Evolutionary conservation across 2,888 invertebrate genomes (phyloP).

Genomic region (Cryptophagus acutangulus): DNA sequence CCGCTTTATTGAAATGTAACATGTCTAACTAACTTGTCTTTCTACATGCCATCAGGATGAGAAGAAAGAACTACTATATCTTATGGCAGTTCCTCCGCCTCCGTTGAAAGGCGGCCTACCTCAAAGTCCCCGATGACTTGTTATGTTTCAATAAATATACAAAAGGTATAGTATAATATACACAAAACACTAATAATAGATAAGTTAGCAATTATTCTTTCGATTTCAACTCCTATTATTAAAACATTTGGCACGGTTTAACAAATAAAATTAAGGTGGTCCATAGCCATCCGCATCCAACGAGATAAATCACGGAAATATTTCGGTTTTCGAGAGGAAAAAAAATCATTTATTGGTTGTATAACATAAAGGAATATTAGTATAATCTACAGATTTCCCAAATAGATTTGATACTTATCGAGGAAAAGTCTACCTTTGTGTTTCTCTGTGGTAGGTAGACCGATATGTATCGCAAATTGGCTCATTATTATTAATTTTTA

Average conservation of each 20-base stretch:
- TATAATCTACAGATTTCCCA: too few species aligned
- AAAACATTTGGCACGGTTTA: too few species aligned
- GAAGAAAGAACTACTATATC: conserved; percentile 17
- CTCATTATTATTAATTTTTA: conserved; percentile 1
- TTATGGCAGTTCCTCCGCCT: conserved; percentile 22
- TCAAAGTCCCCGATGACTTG: conserved; percentile 25
- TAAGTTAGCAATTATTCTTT: too few species aligned
- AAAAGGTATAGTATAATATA: conserved; percentile 1
- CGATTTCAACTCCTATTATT: too few species aligned
- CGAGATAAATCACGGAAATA: too few species aligned
- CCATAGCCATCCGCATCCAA: too few species aligned
- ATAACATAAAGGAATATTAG: too few species aligned
- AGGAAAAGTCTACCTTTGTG: too few species aligned
- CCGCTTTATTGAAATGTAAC: conserved; percentile 30
- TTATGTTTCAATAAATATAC: conserved; percentile 19
- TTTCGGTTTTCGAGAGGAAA: too few species aligned
- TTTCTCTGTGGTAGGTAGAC: conserved; percentile 2
- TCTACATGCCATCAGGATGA: not conserved
- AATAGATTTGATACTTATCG: not conserved
- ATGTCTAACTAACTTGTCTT: conserved; percentile 24
- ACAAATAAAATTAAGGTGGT: too few species aligned
- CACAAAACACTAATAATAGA: too few species aligned
- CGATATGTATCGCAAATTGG: conserved; percentile 5
- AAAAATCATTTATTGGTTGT: too few species aligned
- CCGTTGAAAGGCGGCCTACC: conserved; percentile 15